Conservation (phyloP, 2,113 vertebrate genomes). For the Tichodroma muraria region DNA sequence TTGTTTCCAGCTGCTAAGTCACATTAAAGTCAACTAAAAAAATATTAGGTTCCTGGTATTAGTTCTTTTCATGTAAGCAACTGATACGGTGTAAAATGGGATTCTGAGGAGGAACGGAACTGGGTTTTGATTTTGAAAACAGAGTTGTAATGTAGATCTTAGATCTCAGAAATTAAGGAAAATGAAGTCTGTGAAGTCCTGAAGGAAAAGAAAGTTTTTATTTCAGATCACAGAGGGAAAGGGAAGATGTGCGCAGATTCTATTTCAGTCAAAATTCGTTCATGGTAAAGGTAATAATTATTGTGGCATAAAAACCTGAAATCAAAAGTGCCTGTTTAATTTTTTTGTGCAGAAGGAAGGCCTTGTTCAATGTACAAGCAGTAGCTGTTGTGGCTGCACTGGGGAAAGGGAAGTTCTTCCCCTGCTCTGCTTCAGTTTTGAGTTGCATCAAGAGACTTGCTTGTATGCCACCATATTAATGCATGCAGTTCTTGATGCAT, state of each 20-base stretch:
- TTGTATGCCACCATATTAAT: not conserved
- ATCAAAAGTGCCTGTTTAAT: not conserved
- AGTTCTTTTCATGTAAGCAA: not conserved
- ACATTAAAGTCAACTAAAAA: not conserved
- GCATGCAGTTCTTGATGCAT: not conserved
- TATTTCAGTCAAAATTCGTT: not conserved
- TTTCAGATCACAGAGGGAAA: not conserved
- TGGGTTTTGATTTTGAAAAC: not conserved
- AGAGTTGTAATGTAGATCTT: not conserved
- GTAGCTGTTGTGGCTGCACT: not conserved
- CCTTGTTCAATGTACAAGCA: not conserved
- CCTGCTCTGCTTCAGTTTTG: not conserved
- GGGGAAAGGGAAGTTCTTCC: not conserved
- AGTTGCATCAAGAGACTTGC: fast-evolving
- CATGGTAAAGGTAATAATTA: not conserved
- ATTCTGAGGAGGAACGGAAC: not conserved
- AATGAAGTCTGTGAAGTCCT: not conserved
- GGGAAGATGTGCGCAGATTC: not conserved
- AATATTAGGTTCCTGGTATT: not conserved
- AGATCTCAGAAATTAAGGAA: not conserved
- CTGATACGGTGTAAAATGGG: not conserved
- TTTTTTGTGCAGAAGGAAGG: not conserved
- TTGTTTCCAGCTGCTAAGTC: not conserved
- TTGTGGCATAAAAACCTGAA: not conserved
- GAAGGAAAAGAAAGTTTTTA: not conserved